A percentile compares a stretch with the other conserved stretches of the same genome.
Conservation (phyloP, 1,140 invertebrate genomes). For the Tenebrio molitor region DNA sequence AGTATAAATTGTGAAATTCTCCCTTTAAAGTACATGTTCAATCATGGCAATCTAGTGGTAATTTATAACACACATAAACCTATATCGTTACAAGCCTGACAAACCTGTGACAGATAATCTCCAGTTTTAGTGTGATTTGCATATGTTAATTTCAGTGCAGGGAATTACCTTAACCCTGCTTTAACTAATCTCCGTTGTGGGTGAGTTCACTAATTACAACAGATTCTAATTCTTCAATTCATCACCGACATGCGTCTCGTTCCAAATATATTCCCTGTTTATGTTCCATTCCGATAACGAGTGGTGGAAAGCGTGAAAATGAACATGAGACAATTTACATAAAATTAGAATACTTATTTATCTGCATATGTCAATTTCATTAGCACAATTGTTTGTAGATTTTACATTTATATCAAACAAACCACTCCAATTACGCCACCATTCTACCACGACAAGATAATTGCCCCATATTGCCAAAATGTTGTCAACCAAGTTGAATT, state of each 20-base stretch:
- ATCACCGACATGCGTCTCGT: constrained; percentile 39
- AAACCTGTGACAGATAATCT: constrained; percentile 61
- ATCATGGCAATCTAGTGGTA: too few species aligned
- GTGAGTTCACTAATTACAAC: constrained; percentile 48
- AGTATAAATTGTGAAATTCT: too few species aligned
- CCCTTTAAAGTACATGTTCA: too few species aligned
- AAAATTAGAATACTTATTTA: constrained; percentile 46
- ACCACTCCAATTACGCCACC: constrained; percentile 3
- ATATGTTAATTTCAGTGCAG: constrained; percentile 58
- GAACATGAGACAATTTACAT: constrained; percentile 47
- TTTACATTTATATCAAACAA: constrained; percentile 21
- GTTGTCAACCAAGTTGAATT: too few species aligned
- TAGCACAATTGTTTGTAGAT: constrained; percentile 40
- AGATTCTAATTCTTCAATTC: constrained; percentile 46
- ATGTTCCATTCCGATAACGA: constrained; percentile 29
- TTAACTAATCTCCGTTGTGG: constrained; percentile 48
- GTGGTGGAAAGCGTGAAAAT: constrained; percentile 28
- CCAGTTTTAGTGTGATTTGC: constrained; percentile 57
- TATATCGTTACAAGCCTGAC: constrained; percentile 55
- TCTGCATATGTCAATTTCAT: constrained; percentile 51
- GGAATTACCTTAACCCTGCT: constrained; percentile 49
- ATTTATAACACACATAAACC: too few species aligned
- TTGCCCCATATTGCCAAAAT: background rate
- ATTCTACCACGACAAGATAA: constrained; percentile 6
- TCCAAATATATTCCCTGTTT: constrained; percentile 20